Percentiles rank a stretch among this genome's conserved stretches.
Evolutionary conservation across 2,113 vertebrate species (phyloP).

Genomic region (Menura novaehollandiae): DNA sequence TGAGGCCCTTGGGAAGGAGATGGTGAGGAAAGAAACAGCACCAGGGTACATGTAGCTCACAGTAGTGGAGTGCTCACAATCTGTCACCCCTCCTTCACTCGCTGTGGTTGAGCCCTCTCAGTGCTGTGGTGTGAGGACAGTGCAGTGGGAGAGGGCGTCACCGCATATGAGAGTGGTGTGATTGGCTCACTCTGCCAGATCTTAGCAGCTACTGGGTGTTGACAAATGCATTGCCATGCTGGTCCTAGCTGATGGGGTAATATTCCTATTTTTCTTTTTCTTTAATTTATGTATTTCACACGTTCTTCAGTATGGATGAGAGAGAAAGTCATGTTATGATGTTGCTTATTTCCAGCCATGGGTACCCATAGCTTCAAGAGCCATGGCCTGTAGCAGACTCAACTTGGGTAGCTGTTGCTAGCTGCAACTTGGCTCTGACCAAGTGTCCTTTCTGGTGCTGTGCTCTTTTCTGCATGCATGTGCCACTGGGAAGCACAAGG

Average conservation of each 20-base stretch:
- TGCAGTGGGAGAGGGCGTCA: rapidly evolving
- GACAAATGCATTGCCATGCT: background rate
- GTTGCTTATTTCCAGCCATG: background rate
- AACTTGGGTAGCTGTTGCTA: background rate
- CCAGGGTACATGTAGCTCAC: background rate
- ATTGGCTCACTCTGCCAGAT: background rate
- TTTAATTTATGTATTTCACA: slow-evolving; percentile 28
- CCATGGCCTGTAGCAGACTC: rapidly evolving
- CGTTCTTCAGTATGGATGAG: slow-evolving; percentile 7
- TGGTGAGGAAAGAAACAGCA: background rate
- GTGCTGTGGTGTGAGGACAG: background rate
- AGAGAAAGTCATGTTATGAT: background rate
- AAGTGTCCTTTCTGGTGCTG: background rate
- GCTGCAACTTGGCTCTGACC: rapidly evolving
- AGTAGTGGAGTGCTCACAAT: background rate
- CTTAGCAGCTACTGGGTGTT: background rate
- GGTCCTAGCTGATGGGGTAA: background rate
- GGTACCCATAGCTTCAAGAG: background rate
- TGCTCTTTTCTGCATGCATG: background rate
- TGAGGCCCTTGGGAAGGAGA: background rate
- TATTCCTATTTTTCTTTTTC: background rate
- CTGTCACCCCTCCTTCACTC: rapidly evolving
- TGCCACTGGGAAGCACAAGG: background rate
- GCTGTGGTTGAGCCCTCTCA: rapidly evolving
- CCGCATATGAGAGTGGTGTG: rapidly evolving